A percentile compares a stretch with the other conserved stretches of the same genome.
Evolutionary conservation across 1,140 invertebrate species (phyloP).

Genomic region (Onthophagus taurus): DNA sequence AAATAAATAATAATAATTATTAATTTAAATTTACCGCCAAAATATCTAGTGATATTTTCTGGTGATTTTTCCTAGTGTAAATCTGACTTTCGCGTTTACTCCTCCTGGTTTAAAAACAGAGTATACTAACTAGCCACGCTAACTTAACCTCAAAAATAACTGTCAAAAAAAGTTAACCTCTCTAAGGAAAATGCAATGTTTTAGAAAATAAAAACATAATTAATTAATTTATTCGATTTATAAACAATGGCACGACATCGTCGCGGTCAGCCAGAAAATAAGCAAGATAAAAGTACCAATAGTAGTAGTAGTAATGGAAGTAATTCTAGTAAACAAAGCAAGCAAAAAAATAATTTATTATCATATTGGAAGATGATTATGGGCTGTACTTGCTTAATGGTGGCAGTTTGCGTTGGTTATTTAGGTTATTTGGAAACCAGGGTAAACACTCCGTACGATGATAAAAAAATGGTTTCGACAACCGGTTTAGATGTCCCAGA

Average conservation of each 20-base stretch:
- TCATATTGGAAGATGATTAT: slow-evolving; percentile 44
- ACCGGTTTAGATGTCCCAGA: slow-evolving; percentile 63
- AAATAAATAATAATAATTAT: too few species aligned
- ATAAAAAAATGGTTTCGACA: slow-evolving; percentile 59
- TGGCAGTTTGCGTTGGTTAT: slow-evolving; percentile 66
- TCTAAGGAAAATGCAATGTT: too few species aligned
- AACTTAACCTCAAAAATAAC: too few species aligned
- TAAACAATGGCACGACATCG: slow-evolving; percentile 18
- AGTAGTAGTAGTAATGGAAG: slow-evolving; percentile 40
- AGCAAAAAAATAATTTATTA: slow-evolving; percentile 27
- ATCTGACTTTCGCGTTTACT: too few species aligned
- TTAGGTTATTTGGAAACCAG: slow-evolving; percentile 76
- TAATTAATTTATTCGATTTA: too few species aligned
- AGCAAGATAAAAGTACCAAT: slow-evolving; percentile 27
- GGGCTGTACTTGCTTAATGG: slow-evolving; percentile 44
- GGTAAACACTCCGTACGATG: slow-evolving; percentile 76
- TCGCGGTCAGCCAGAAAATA: slow-evolving; percentile 12
- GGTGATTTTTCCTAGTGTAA: too few species aligned
- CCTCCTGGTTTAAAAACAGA: too few species aligned
- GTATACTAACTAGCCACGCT: too few species aligned
- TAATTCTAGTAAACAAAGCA: slow-evolving; percentile 30
- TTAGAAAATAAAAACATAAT: too few species aligned
- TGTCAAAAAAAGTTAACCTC: too few species aligned
- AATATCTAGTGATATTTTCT: too few species aligned
- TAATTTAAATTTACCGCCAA: too few species aligned